Percentiles rank a stretch among this genome's conserved stretches.
phyloP scores from a whole-genome alignment of 2,113 vertebrate species.

The Harpagus bidentatus region DNA sequence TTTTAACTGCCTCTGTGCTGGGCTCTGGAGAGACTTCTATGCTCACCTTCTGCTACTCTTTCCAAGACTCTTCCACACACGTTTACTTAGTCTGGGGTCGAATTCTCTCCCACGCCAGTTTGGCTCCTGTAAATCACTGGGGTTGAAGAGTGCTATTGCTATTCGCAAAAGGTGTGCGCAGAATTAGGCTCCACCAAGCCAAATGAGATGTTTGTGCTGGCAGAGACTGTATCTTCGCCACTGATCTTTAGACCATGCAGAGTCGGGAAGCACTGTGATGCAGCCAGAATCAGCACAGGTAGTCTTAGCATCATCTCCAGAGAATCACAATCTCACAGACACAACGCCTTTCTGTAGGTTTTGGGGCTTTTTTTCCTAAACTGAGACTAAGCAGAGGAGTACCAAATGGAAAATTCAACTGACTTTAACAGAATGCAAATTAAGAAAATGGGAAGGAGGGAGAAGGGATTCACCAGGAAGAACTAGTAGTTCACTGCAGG shows the following conservation, averaged over 20 bases:
- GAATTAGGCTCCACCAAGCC: not conserved
- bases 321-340: not conserved
- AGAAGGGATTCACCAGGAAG: not conserved
- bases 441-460: not conserved
- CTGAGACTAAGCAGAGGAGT: not conserved
- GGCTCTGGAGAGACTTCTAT: not conserved
- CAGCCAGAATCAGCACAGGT: not conserved
- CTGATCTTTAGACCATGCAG: accelerated
- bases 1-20: not conserved
- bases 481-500: not conserved
- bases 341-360: not conserved
- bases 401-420: not conserved
- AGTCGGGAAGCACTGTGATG: not conserved
- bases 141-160: not conserved
- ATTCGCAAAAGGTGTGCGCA: not conserved
- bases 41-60: not conserved
- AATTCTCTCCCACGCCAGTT: accelerated
- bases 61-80: not conserved
- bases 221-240: not conserved
- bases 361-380: not conserved
- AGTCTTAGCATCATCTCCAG: not conserved
- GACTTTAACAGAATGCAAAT: not conserved
- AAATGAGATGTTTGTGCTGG: not conserved
- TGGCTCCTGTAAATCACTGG: not conserved
- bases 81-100: not conserved